These are phyloP conservation scores for Smutsia gigantea DNA, from an alignment of 2,797 vertebrate species.

Conservation along the genomic window DNA sequence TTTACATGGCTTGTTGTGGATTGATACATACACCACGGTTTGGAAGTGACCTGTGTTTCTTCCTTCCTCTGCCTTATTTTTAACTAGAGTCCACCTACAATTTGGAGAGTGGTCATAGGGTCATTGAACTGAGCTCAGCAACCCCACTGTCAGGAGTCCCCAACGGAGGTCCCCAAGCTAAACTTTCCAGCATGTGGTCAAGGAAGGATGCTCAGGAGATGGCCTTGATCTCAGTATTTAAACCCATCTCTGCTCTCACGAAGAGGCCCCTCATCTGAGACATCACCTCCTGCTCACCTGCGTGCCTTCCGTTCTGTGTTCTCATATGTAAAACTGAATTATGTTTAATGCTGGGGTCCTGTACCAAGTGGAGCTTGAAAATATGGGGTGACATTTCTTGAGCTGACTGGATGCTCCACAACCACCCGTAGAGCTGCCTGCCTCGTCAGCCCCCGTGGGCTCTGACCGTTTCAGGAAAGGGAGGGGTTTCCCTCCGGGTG, in stretches of 20 bases:
- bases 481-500: not conserved
- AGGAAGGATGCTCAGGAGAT: not conserved
- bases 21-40: not conserved
- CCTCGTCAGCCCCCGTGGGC: not conserved
- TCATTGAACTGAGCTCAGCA: accelerated
- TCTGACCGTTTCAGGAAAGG: not conserved
- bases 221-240: not conserved
- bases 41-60: not conserved
- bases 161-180: not conserved
- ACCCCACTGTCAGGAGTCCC: not conserved
- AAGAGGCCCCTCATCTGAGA: not conserved
- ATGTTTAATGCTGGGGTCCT: not conserved
- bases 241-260: not conserved
- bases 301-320: not conserved
- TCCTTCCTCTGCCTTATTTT: not conserved
- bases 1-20: not conserved
- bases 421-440: not conserved
- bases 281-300: not conserved
- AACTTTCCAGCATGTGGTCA: not conserved
- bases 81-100: not conserved
- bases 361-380: not conserved
- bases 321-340: not conserved
- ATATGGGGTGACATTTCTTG: not conserved
- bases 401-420: not conserved
- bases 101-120: not conserved